A percentile compares a stretch with the other conserved stretches of the same genome.
phyloP scores from a whole-genome alignment of 2,797 vertebrate genomes.

The Darevskia nairensis region DNA sequence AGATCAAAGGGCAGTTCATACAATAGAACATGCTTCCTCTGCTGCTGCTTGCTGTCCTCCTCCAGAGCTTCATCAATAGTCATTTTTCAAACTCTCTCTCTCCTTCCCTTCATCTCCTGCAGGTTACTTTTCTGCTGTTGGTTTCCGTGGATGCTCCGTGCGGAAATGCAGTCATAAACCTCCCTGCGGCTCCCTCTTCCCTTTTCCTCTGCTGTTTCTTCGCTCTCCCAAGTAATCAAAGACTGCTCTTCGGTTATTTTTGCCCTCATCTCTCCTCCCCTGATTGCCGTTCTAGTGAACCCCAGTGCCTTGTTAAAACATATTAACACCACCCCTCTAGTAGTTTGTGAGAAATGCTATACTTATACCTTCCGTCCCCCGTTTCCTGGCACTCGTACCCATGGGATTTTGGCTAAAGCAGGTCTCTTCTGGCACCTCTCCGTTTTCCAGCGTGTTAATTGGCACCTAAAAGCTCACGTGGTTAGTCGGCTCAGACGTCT shows the following conservation, averaged over 20 bases:
- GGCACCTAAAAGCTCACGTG: neutral
- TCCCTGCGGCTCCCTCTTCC: neutral
- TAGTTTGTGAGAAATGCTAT: constrained; percentile 59
- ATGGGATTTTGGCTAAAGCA: neutral
- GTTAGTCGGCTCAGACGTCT: neutral
- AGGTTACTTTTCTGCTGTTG: constrained; percentile 96
- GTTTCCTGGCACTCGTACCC: neutral
- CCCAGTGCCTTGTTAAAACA: constrained; percentile 77
- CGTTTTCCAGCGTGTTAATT: neutral
- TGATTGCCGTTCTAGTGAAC: constrained; percentile 54
- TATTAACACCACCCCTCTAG: constrained; percentile 63
- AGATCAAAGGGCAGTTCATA: neutral
- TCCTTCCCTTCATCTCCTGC: constrained; percentile 45
- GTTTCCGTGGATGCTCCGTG: constrained; percentile 96
- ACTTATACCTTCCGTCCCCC: neutral
- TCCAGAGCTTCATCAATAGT: neutral
- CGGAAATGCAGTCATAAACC: constrained; percentile 93
- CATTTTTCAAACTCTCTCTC: neutral
- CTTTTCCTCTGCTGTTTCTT: neutral
- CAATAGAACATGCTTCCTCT: neutral
- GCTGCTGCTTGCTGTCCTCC: neutral
- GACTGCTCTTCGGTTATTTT: constrained; percentile 56
- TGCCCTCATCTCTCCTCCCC: constrained; percentile 20
- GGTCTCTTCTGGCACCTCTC: neutral
- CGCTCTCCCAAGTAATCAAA: constrained; percentile 56